Evolutionary conservation across 2,888 invertebrate genomes (phyloP), one percentile per base, ranked within the genome.

Genomic region (Habrosyne pyritoides): DNA sequence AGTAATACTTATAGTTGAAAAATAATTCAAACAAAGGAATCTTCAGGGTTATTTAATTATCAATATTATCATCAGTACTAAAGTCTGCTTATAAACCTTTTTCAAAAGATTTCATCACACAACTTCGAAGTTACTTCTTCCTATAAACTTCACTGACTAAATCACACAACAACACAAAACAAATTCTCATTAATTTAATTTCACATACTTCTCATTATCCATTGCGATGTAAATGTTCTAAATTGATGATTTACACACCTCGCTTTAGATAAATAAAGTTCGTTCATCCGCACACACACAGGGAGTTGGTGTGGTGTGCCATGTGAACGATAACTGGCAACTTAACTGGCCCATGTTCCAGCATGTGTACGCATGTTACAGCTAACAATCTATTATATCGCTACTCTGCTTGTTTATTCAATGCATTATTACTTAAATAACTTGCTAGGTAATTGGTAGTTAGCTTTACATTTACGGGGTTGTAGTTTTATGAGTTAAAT

Each of bases 311-410:
- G 30, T 33, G 33, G 33, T 33, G 33, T 30, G 30, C n/a, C n/a
- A n/a, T 33, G 33, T 26, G 49, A 26, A 14, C 26, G 8, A 24
- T 6, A n/a, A 33, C 33, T 33, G 49, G 49, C 49, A 24, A 24
- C 24, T 14, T 48, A 26, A 49, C 4, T 14, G 14, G 2, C 26
- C 28, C 49, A 49, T 49, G 49, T 49, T 49, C 49, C 24, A 26
- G 26, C 28, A 5, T 33, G 49, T 49, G 49, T 26, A 49, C 49
- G 49, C 49, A 26, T 49, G 49, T 49, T 21, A 49, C 49, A 49
- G 26, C 14, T 49, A 26, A 49, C 49, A 49, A 49, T 49, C 49
- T 49, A 49, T 49, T 49, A 26, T 49, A 49, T 49, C 12, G 49
- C 49, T 26, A 2, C 10, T 49, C 18, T 18, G 10, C 18, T 12